Evolutionary conservation across 2,888 invertebrate species (phyloP), one percentile per base, ranked within the genome.

Genomic region (Oithona nana): DNA sequence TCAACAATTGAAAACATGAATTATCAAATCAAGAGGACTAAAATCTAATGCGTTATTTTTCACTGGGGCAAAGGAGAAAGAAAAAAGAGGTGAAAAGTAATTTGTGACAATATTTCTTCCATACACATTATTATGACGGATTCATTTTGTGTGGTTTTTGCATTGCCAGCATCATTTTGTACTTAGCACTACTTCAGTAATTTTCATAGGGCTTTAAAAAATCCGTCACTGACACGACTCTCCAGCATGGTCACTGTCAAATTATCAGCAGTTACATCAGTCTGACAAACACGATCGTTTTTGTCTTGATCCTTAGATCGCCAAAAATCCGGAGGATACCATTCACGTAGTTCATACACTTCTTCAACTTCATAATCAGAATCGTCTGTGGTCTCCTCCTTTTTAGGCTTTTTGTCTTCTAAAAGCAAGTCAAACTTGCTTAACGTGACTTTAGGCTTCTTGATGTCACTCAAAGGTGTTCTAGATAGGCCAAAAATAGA

Each of bases 271-370:
- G 49, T 22, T n/a, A 59, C 59, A 59, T 59, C 59, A 6, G 59
- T 49, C 11, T 28, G n/a, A 57, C 28, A 57, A n/a, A 48, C 59
- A 4, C 24, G 24, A 16, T 26, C 2, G 13, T 39, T 26, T 1
- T 22, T 16, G 1, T 39, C 28, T 6, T 22, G 48, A 11, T 22
- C 20, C 24, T 49, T 48, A 24, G 61, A 24, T 30, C 29, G n/a
- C 61, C 54, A 51, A 61, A 54, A 54, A 30, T 61, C 61, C 28
- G 61, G 61, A 22, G 61, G 61, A 31, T 28, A 61, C 61, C 61
- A 61, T 20, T 61, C 61, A 29, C 49, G 48, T 16, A 61, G 61
- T 50, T 59, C 59, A 29, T 49, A 50, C 28, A 59, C 49, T 28
- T 59, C 50, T 26, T 59, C 59, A 1, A 28, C 28, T 1, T 39